Base-by-base conservation (phyloP, 2,888 invertebrate genomes). In the Thereva nobilitata region DNA sequence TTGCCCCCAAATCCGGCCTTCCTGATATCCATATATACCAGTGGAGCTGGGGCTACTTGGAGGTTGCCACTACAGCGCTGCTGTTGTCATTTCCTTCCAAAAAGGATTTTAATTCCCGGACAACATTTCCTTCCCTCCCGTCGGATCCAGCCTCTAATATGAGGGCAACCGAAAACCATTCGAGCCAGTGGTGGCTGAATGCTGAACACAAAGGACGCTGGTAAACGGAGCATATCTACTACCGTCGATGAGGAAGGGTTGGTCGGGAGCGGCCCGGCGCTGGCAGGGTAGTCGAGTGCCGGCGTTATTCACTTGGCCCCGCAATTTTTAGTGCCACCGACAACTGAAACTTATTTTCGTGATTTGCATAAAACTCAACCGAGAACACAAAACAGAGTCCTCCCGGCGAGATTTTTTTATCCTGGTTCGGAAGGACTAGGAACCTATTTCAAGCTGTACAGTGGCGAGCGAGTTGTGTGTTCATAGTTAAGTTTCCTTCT, bases 351-450 rank as follows among this genome's bases (percentile, higher is more conserved):
- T 68, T 64, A 63, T 64, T 68, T 54, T 44, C 47, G 44, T 68
- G 57, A 68, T 68, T 68, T 68, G 68, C 68, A 68, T 68, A 64
- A 68, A 53, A 68, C 49, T 59, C 55, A 6, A 42, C 10, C 35
- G 45, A 41, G 56, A 34, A 23, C 23, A 23, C 23, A 23, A 23
- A 23, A 23, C 23, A 23, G 23, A 2, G 23, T 23, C 23, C 23
- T 23, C 23, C 23, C 23, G 23, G 23, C 23, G 23, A 2, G 23
- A 23, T 2, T 23, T 23, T 23, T 23, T 23, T 23, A 2, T 23
- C 23, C 23, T 23, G 23, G 1, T 23, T 23, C 23, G 23, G 23
- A 23, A 23, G 23, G 23, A 23, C 23, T 23, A 23, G 23, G 23
- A 23, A 23, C 23, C 23, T 23, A 23, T 2, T n/a, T 8, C 6